These are phyloP conservation scores for Macrobrachium nipponense DNA, from an alignment of 1,140 invertebrate genomes.

Conservation along the genomic window DNA sequence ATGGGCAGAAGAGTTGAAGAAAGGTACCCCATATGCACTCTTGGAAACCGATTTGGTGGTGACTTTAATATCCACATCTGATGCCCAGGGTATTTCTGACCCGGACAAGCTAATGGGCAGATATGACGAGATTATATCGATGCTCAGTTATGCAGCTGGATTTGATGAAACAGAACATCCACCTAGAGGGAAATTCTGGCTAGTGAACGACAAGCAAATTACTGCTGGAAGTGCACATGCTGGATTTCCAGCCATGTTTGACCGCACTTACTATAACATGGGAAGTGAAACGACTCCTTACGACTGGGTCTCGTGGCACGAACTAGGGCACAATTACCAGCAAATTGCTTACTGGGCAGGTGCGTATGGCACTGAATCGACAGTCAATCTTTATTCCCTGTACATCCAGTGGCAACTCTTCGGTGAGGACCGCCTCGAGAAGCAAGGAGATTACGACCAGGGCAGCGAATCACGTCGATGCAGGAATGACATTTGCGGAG, in stretches of 20 bases:
- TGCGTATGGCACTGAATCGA: conserved; percentile 36
- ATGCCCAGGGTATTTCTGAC: background rate
- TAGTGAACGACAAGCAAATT: conserved; percentile 32
- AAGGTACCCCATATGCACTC: conserved; percentile 17
- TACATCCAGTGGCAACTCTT: conserved; percentile 22
- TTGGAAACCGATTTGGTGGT: conserved; percentile 19
- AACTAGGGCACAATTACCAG: conserved; percentile 36
- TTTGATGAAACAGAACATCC: conserved; percentile 24
- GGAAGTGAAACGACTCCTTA: conserved; percentile 5
- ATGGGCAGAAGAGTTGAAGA: background rate
- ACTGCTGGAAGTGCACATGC: conserved; percentile 25
- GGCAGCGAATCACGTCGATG: conserved; percentile 29
- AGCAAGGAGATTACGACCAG: conserved; percentile 1
- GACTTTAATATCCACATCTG: background rate
- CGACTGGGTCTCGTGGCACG: conserved; percentile 32
- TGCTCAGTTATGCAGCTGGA: conserved; percentile 1
- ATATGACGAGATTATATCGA: conserved; percentile 21
- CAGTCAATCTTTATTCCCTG: conserved; percentile 33
- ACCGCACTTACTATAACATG: conserved; percentile 10
- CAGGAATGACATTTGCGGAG: conserved; percentile 5
- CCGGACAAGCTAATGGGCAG: conserved; percentile 6
- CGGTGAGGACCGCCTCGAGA: conserved; percentile 21
- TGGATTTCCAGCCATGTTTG: conserved; percentile 32
- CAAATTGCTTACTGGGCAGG: conserved; percentile 21
- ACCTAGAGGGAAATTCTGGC: conserved; percentile 36